Base-by-base conservation (phyloP, 2,797 vertebrate genomes). In the Falco novaeseelandiae region DNA sequence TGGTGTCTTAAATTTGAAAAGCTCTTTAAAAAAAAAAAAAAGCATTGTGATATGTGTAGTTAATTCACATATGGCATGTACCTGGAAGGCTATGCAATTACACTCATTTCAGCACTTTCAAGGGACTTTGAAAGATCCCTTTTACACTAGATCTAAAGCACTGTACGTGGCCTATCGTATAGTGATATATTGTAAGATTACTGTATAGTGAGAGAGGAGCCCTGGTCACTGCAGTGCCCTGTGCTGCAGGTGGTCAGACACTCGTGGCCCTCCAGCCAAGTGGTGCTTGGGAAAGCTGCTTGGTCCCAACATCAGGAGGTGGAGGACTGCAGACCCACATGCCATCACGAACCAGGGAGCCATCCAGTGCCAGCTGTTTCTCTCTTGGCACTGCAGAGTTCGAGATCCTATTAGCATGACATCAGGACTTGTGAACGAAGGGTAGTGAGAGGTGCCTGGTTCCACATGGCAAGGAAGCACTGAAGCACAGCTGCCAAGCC, bases 401-500 rank as follows among this genome's bases (percentile, higher is more conserved):
- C 1, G 26, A 58, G 36, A 71, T 85, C 11, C 1, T 58, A 25
- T 70, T 59, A 8, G 65, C 72, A 1, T 90, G 95, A 96, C 89
- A 83, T 85, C 93, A 93, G 90, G 91, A 10, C 71, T 63, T 10
- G 77, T 14, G 85, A 72, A 66, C 14, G 61, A 92, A 6, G 82
- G 59, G 54, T 58, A 65, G 30, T 23, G 87, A 85, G 92, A 83
- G 81, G 70, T 94, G 91, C 94, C 84, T 2, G 72, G 87, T 93
- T 96, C 91, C 89, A 95, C 92, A 81, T 55, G 92, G 78, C n/a
- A 9, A 74, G 87, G 89, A 77, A 58, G 90, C 93, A 76, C 91
- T 87, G 77, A 72, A 97, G 91, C 97, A 95, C 66, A 59, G 73
- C 97, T 44, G 26, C 84, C 89, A 44, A 96, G 51, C 73, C 95